Percentiles rank a stretch among this genome's conserved stretches.
These are phyloP conservation scores for Phrixothrix hirtus DNA, from an alignment of 2,888 invertebrate genomes.

Conservation along the genomic window DNA sequence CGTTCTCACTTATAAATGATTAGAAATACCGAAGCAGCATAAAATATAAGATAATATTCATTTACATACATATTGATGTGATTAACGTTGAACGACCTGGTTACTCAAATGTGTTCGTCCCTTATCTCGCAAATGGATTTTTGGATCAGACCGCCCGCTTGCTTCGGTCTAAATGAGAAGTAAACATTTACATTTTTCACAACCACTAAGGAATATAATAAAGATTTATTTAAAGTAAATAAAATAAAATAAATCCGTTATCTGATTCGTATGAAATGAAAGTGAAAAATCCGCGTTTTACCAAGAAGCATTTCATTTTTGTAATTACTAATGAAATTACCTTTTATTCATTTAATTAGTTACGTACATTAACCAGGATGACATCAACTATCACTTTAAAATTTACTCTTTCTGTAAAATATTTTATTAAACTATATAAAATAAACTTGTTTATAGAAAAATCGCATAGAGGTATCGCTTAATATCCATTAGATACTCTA, in stretches of 20 bases:
- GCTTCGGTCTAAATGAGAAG: conserved; percentile 30
- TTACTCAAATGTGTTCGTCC: conserved; percentile 17
- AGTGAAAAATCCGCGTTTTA: neutral
- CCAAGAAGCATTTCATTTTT: no score
- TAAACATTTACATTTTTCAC: conserved; percentile 30
- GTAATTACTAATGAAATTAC: no score
- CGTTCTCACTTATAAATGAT: conserved; percentile 39
- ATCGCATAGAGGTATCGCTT: no score
- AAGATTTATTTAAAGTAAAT: neutral
- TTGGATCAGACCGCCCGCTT: conserved; percentile 36
- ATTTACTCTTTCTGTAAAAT: neutral
- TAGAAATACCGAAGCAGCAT: conserved; percentile 36
- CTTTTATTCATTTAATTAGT: no score
- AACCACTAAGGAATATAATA: neutral
- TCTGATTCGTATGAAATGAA: neutral
- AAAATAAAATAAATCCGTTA: neutral
- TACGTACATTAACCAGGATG: neutral
- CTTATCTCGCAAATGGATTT: conserved; percentile 39
- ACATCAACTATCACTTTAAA: neutral
- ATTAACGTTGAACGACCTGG: conserved; percentile 35
- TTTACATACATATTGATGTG: conserved; percentile 48
- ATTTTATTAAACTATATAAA: neutral
- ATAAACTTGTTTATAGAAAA: no score
- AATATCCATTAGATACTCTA: no score
- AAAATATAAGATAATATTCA: conserved; percentile 45